Conservation (phyloP, 2,113 vertebrate genomes). For the Rhizomys pruinosus region DNA sequence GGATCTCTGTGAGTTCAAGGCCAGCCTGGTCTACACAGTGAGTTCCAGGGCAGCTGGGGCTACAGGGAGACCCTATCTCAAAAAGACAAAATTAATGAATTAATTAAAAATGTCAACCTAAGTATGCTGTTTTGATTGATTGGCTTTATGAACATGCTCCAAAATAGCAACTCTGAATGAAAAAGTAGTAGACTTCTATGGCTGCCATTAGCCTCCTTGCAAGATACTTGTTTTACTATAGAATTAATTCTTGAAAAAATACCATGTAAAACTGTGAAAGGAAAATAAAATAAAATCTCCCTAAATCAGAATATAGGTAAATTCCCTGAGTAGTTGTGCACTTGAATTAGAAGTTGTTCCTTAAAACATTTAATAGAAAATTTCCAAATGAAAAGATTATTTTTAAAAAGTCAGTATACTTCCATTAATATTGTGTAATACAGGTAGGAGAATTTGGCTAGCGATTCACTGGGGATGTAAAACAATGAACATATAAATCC, state of each 20-base stretch:
- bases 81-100: too few species aligned
- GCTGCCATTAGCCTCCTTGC: neutral
- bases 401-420: conserved; percentile 37
- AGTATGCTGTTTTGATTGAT: neutral
- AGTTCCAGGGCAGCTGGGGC: too few species aligned
- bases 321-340: neutral
- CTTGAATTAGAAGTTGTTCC: conserved; percentile 42
- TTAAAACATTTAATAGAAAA: conserved; percentile 35
- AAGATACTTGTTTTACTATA: neutral
- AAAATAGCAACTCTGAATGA: neutral
- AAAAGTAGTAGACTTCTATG: neutral
- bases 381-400: conserved; percentile 18
- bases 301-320: neutral
- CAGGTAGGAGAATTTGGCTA: neutral
- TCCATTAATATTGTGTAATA: neutral
- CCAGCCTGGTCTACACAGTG: too few species aligned
- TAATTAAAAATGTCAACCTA: neutral
- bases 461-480: neutral
- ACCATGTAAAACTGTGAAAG: neutral
- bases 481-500: neutral
- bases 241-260: conserved; percentile 40
- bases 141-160: neutral
- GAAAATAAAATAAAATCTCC: neutral
- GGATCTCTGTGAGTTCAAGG: too few species aligned
- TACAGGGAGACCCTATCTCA: too few species aligned